phyloP scores from a whole-genome alignment of 92 coral and sea anemone species.

The Porites rus region DNA sequence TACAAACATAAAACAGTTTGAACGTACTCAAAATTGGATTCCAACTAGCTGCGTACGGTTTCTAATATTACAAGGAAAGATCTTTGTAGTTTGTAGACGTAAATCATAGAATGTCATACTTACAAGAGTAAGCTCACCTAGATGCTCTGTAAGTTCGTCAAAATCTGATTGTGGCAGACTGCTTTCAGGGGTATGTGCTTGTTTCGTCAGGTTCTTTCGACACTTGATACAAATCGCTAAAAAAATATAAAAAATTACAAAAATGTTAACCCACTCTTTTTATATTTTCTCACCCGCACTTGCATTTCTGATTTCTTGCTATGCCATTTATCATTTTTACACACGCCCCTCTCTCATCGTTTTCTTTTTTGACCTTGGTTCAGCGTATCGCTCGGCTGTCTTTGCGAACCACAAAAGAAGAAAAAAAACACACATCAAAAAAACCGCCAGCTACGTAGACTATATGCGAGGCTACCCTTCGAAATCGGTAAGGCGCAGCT shows the following conservation, averaged over 20 bases:
- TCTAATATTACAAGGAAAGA: conserved; percentile 16
- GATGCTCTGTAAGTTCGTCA: conserved; percentile 40
- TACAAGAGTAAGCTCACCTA: conserved; percentile 43
- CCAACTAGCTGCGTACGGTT: conserved; percentile 11
- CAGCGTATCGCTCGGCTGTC: too few relatives aligned
- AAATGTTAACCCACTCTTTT: neutral
- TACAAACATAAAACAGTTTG: conserved; percentile 10
- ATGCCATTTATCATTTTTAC: too few relatives aligned
- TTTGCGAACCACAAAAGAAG: too few relatives aligned
- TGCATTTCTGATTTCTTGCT: too few relatives aligned
- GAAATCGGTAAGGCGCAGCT: too few relatives aligned
- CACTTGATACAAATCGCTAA: conserved; percentile 36
- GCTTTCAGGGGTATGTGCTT: conserved; percentile 5
- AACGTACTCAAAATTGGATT: conserved; percentile 10
- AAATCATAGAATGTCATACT: conserved; percentile 11
- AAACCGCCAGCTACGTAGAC: too few relatives aligned
- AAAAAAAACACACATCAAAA: too few relatives aligned
- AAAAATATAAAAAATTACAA: conserved; percentile 19
- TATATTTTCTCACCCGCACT: too few relatives aligned
- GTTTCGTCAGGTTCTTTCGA: conserved; percentile 16
- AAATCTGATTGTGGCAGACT: neutral
- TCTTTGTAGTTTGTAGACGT: conserved; percentile 5
- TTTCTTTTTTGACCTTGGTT: too few relatives aligned
- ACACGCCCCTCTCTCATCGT: too few relatives aligned
- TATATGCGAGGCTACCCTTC: too few relatives aligned